Base-by-base conservation (phyloP, 92 coral and sea anemone genomes). In the Hydrozoanthus gracilis region DNA sequence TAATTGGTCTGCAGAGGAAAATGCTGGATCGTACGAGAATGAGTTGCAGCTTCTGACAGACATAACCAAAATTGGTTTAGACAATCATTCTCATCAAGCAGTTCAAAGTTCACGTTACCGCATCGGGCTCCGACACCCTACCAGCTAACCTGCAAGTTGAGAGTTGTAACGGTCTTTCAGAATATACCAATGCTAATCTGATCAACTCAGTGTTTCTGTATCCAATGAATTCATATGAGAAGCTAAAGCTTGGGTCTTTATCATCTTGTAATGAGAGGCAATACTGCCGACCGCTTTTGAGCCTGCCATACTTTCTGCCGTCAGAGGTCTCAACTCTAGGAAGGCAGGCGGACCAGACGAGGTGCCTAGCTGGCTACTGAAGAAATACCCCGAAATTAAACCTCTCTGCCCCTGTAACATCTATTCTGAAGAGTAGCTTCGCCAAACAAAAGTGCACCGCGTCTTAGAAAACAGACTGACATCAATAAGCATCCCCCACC, bases 71-170 rank as follows among this genome's bases (percentile, higher is more conserved):
- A n/a, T n/a, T n/a, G n/a, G n/a, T n/a, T n/a, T n/a, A n/a, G n/a
- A n/a, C n/a, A 9, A 56, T 56, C 0, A 56, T 56, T 15, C 64
- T 15, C 15, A 9, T 56, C 64, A 56, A 56, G 64, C 64, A 56
- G 15, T 15, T 8, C 0, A 56, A 56, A 15, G 64, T 15, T 15
- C 64, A 56, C 15, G 73, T 67, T 27, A 17, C 91, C 16, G 69
- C 91, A 35, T 88, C 78, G n/a, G 89, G 82, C 72, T 83, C 71
- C 68, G 91, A 82, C 52, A 35, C 64, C 76, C 52, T 88, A 3
- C 20, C 52, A 46, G 69, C 88, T 44, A 44, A n/a, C 49, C 73
- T 68, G 13, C 87, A 65, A 47, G 55, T 64, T 51, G 52, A 44
- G 58, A 46, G 80, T 39, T 71, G 54, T 11, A 52, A 71, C 51